phyloP scores from a whole-genome alignment of 2,888 invertebrate genomes.

The Unio pictorum region DNA sequence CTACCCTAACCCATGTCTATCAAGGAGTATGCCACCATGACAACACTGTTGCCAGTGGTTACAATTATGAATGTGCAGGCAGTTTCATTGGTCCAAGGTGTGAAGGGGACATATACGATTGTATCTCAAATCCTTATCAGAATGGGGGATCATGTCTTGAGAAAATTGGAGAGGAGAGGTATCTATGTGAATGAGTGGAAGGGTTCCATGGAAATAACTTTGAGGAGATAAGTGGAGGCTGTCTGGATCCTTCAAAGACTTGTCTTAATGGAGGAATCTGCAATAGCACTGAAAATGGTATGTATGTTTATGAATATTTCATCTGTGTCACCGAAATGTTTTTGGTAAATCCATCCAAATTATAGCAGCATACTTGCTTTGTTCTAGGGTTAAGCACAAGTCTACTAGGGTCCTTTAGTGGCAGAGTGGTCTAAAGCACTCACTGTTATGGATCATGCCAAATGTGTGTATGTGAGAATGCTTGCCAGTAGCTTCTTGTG shows the following conservation, averaged over 20 bases:
- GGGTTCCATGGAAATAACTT: constrained; percentile 75
- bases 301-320: neutral
- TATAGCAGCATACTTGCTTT: no score
- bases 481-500: no score
- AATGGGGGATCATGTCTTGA: constrained; percentile 82
- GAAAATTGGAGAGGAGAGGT: constrained; percentile 69
- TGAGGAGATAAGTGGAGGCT: constrained; percentile 90
- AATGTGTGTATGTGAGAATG: no score
- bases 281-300: constrained; percentile 34
- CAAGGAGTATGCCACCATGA: constrained; percentile 56
- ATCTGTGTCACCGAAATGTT: no score
- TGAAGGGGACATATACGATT: constrained; percentile 41
- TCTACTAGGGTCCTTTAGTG: no score
- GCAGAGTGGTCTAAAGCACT: no score
- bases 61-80: constrained; percentile 52
- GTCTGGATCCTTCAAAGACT: constrained; percentile 84
- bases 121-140: constrained; percentile 80
- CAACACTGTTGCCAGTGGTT: constrained; percentile 37
- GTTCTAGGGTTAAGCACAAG: no score
- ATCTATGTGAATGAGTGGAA: constrained; percentile 75
- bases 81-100: constrained; percentile 61
- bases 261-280: constrained; percentile 93
- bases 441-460: no score
- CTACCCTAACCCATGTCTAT: constrained; percentile 59
- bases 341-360: no score